These are phyloP conservation scores for Muschampia plurimacula DNA, from an alignment of 2,888 invertebrate genomes.

Conservation along the genomic window DNA sequence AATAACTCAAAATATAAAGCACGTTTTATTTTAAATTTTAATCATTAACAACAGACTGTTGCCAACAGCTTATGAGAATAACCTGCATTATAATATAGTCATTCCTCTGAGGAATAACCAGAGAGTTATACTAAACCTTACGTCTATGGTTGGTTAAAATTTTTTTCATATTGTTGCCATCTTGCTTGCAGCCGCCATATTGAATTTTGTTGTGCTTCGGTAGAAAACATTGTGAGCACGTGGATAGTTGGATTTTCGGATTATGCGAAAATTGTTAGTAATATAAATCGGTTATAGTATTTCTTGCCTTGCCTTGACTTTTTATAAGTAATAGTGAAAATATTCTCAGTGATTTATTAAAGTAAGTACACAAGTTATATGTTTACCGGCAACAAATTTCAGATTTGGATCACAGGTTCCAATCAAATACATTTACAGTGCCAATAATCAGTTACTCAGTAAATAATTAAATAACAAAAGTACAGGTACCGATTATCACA, in stretches of 20 bases:
- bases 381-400: conserved; percentile 69
- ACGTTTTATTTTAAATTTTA: no score
- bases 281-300: conserved; percentile 58
- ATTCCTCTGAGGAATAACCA: no score
- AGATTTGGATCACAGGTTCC: conserved; percentile 63
- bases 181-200: conserved; percentile 83
- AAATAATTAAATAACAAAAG: conserved; percentile 29
- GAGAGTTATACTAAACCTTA: no score
- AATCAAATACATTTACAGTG: conserved; percentile 36
- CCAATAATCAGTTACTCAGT: conserved; percentile 25
- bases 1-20: no score
- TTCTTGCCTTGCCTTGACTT: conserved; percentile 60
- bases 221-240: conserved; percentile 90
- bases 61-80: no score
- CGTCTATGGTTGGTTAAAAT: background rate
- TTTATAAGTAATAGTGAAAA: conserved; percentile 58
- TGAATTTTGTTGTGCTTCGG: conserved; percentile 86
- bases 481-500: conserved; percentile 27
- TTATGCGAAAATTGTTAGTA: conserved; percentile 79
- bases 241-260: conserved; percentile 82
- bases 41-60: no score
- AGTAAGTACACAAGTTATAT: conserved; percentile 67
- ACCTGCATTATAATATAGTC: no score
- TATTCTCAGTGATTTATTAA: conserved; percentile 62
- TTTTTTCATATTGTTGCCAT: conserved; percentile 36